Evolutionary conservation across 37 sponge, comb jelly and placozoan genomes (phyloP).

Genomic region (Haliclona indistincta): DNA sequence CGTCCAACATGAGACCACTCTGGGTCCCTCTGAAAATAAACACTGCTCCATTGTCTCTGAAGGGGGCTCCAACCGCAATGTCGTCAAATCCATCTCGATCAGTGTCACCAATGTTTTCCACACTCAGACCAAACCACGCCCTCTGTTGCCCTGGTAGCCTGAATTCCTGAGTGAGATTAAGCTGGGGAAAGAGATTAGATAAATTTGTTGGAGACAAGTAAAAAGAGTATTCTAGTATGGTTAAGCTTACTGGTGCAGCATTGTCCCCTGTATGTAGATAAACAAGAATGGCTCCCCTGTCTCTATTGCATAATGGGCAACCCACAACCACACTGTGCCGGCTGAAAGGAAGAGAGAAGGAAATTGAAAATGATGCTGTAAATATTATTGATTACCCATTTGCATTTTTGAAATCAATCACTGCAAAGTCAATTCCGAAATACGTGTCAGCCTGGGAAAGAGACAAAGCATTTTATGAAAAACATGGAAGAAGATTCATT

Average conservation of each 20-base stretch:
- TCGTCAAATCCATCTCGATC: slow-evolving; percentile 68
- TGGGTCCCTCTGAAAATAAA: slow-evolving; percentile 55
- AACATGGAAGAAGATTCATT: background rate
- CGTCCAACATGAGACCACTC: slow-evolving; percentile 18
- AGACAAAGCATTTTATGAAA: background rate
- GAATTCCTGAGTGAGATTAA: background rate
- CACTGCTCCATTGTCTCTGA: slow-evolving; percentile 50
- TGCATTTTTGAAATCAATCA: background rate
- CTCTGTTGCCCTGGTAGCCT: background rate
- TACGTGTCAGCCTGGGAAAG: slow-evolving; percentile 23
- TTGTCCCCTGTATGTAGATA: slow-evolving; percentile 34
- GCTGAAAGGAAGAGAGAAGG: slow-evolving; percentile 6
- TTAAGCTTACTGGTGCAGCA: slow-evolving; percentile 21
- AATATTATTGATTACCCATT: background rate
- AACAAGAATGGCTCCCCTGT: slow-evolving; percentile 56
- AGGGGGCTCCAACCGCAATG: slow-evolving; percentile 68
- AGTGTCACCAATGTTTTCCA: slow-evolving; percentile 63
- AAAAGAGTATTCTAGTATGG: background rate
- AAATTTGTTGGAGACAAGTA: background rate
- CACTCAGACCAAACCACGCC: slow-evolving; percentile 64
- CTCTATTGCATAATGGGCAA: slow-evolving; percentile 69
- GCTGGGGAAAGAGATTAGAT: slow-evolving; percentile 4
- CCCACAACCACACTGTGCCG: slow-evolving; percentile 72
- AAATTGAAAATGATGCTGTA: background rate
- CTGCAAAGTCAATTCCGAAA: slow-evolving; percentile 37